Base-by-base conservation (phyloP, 2,797 vertebrate genomes). In the Poeciliopsis presidionis region DNA sequence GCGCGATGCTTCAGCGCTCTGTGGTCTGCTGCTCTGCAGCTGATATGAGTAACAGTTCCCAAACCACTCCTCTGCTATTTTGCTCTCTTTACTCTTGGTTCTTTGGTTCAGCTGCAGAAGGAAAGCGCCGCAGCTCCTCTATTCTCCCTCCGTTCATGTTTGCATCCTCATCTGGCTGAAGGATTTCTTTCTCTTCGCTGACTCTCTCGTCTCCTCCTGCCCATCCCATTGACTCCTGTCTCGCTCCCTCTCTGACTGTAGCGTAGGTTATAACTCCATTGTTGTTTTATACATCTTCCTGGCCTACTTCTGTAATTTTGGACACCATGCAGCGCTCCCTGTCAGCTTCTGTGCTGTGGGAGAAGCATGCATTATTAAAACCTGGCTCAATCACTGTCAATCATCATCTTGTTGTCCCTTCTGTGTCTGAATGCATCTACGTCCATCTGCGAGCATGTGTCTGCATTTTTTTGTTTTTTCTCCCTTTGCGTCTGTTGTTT, bases 271-370 rank as follows among this genome's bases (percentile, higher is more conserved):
- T 67, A 80, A 82, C 84, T 87, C 57, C 46, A 0, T 76, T 74
- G 87, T 80, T 59, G 55, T 86, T 81, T 79, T 84, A 49, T 81
- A 46, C 76, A 84, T 87, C 85, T 16, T 55, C 71, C 82, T 91
- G 91, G 85, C 90, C 93, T 89, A 91, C 88, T 93, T 93, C 72
- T 88, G 85, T 92, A 92, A 92, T 90, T 94, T 91, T 88, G 89
- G 87, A 90, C 90, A 75, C 76, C 39, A 74, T 78, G 83, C 55
- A 43, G 73, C 76, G 65, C 77, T 88, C 76, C 78, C 74, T 90
- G 80, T 75, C 70, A 83, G 77, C 77, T 16, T 74, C 4, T 4
- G 74, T 69, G 65, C 85, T 86, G 76, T 84, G 82, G 73, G 77
- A 90, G 84, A 87, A 41, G 67, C 77, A 83, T 91, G 82, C 67